These are phyloP conservation scores for Drosophila subquinaria DNA, from an alignment of 2,888 invertebrate genomes.

Conservation along the genomic window DNA sequence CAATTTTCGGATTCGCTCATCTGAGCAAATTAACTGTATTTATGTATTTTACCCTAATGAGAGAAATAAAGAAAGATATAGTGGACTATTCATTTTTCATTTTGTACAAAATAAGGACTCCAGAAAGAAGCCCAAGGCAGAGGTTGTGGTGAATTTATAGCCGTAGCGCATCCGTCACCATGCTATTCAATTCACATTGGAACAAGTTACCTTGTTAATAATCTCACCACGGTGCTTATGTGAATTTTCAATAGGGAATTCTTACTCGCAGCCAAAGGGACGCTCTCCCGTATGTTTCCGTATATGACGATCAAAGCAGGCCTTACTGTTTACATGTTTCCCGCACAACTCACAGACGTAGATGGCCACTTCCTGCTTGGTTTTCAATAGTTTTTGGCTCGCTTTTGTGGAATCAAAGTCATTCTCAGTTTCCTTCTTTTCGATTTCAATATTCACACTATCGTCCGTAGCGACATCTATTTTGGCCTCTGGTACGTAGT, in stretches of 20 bases:
- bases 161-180: neutral
- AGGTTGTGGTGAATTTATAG: neutral
- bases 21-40: too few relatives aligned
- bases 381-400: conserved; percentile 12
- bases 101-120: neutral
- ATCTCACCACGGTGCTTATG: neutral
- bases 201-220: neutral
- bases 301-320: conserved; percentile 68
- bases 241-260: neutral
- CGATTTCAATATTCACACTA: neutral
- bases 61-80: neutral
- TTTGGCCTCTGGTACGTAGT: too few relatives aligned
- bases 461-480: too few relatives aligned
- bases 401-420: neutral
- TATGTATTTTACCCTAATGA: neutral
- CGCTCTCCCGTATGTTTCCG: conserved; percentile 79
- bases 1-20: too few relatives aligned
- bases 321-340: conserved; percentile 45
- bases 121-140: neutral
- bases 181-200: neutral
- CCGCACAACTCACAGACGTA: conserved; percentile 68
- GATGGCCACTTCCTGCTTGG: conserved; percentile 17
- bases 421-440: neutral
- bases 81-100: neutral
- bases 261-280: conserved; percentile 68